Percentiles rank a stretch among this genome's conserved stretches.
phyloP scores from a whole-genome alignment of 2,888 invertebrate species.

The Caenorhabditis uteleia region DNA sequence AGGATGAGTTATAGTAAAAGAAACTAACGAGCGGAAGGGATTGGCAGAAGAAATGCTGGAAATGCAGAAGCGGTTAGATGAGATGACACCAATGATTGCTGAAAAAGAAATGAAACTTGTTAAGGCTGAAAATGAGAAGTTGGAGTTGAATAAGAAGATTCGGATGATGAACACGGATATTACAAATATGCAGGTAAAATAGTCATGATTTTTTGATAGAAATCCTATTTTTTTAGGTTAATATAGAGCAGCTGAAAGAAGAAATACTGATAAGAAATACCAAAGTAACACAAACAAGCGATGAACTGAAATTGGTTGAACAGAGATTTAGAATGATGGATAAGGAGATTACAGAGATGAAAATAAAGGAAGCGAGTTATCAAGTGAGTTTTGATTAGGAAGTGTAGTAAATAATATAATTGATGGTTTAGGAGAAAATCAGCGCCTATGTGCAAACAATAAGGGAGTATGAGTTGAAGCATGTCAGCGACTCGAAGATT shows the following conservation, averaged over 20 bases:
- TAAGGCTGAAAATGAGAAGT: slow-evolving; percentile 31
- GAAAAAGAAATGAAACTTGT: slow-evolving; percentile 48
- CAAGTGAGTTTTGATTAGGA: slow-evolving; percentile 8
- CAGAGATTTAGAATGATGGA: slow-evolving; percentile 9
- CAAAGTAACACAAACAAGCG: slow-evolving; percentile 12
- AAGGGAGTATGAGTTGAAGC: slow-evolving; percentile 27
- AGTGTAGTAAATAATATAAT: not conserved
- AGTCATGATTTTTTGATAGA: not conserved
- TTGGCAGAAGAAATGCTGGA: slow-evolving; percentile 50
- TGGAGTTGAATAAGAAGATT: slow-evolving; percentile 19
- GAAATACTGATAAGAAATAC: slow-evolving; percentile 16
- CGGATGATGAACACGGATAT: slow-evolving; percentile 23
- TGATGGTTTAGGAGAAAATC: slow-evolving; percentile 15
- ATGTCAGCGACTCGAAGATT: slow-evolving; percentile 26
- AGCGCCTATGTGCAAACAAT: slow-evolving; percentile 10
- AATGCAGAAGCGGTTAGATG: slow-evolving; percentile 53
- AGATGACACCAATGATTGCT: slow-evolving; percentile 50
- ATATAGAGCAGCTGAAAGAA: slow-evolving; percentile 19
- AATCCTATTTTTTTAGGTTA: slow-evolving; percentile 13
- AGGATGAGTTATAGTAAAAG: slow-evolving; percentile 25
- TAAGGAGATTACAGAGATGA: slow-evolving; percentile 7
- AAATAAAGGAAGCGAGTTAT: slow-evolving; percentile 8
- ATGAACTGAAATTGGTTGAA: slow-evolving; percentile 16
- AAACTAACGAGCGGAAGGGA: slow-evolving; percentile 40
- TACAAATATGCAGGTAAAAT: slow-evolving; percentile 22